Evolutionary conservation across 2,888 invertebrate genomes (phyloP).

Genomic region (Apocheima hispidaria): DNA sequence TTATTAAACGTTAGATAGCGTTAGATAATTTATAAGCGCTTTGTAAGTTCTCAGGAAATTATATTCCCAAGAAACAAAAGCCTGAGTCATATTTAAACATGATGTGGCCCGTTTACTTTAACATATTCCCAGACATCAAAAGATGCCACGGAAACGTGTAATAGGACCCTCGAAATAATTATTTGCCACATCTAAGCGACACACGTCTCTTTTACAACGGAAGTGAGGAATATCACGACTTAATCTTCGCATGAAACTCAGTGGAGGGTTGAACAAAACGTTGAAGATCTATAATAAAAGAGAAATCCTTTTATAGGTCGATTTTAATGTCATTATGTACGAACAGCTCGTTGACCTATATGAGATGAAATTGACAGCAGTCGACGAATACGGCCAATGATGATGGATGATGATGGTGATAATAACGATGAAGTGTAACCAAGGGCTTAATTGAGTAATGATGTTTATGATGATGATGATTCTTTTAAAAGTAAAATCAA

Average conservation of each 20-base stretch:
- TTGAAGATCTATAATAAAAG: neutral
- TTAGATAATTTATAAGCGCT: neutral
- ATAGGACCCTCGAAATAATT: constrained; percentile 27
- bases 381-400: neutral
- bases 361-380: too few species aligned
- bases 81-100: constrained; percentile 22
- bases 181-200: constrained; percentile 21
- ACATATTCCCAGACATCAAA: constrained; percentile 30
- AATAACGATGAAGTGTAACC: too few species aligned
- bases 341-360: too few species aligned
- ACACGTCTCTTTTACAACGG: constrained; percentile 19
- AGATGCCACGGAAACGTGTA: constrained; percentile 19
- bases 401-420: neutral
- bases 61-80: constrained; percentile 26
- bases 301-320: too few species aligned
- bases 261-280: neutral
- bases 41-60: constrained; percentile 13
- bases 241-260: constrained; percentile 6
- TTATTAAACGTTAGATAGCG: constrained; percentile 5
- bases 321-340: neutral
- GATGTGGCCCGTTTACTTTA: constrained; percentile 21
- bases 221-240: constrained; percentile 10
- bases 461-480: too few species aligned
- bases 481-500: too few species aligned
- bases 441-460: too few species aligned